A percentile compares a stretch with the other conserved stretches of the same genome.
These are phyloP conservation scores for Mamestra configurata DNA, from an alignment of 1,140 invertebrate species.

Conservation along the genomic window DNA sequence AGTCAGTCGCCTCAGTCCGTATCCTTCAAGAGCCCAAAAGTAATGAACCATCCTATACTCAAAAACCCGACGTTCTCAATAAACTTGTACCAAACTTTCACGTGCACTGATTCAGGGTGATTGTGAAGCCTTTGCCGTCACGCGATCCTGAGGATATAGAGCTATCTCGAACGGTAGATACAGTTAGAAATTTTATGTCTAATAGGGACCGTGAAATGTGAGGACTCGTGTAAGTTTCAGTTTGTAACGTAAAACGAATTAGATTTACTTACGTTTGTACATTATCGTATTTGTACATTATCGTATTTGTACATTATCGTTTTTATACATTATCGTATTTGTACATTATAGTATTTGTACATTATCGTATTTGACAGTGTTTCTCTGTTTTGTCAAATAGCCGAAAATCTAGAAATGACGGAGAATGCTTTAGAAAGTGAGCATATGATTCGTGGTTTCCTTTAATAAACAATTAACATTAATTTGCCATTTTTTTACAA, in stretches of 20 bases:
- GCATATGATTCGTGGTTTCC: too few species aligned
- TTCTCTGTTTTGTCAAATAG: too few species aligned
- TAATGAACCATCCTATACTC: neutral
- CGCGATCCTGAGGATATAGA: conserved; percentile 65
- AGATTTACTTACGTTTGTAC: neutral
- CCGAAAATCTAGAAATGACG: too few species aligned
- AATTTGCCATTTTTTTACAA: too few species aligned
- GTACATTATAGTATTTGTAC: too few species aligned
- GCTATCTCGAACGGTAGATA: conserved; percentile 56
- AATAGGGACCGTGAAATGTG: conserved; percentile 13
- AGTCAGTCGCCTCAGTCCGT: too few species aligned
- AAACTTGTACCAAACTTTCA: conserved; percentile 64
- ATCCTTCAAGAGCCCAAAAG: neutral
- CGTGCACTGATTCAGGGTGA: conserved; percentile 71
- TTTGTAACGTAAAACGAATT: neutral
- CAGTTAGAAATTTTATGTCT: conserved; percentile 33
- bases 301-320: too few species aligned
- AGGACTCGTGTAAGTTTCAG: neutral
- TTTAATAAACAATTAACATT: too few species aligned
- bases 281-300: neutral
- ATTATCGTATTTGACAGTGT: too few species aligned
- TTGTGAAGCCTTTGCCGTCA: conserved; percentile 68
- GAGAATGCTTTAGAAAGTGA: too few species aligned
- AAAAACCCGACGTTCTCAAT: conserved; percentile 3
- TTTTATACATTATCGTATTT: too few species aligned